phyloP scores from a whole-genome alignment of 2,797 vertebrate species.

The Dallia pectoralis region DNA sequence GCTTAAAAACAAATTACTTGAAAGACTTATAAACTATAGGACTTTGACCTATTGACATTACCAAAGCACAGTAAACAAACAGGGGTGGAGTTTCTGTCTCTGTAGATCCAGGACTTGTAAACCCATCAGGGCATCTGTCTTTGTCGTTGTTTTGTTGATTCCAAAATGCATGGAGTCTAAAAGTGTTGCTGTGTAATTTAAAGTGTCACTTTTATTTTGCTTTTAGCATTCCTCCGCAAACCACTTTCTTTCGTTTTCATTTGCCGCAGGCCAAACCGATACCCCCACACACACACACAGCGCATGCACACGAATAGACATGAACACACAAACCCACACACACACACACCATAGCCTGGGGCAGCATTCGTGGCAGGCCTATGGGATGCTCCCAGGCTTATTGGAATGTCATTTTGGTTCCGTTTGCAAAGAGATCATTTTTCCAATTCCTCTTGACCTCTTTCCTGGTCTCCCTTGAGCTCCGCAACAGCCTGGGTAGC shows the following conservation, averaged over 20 bases:
- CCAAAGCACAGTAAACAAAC: not conserved
- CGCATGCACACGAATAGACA: not conserved
- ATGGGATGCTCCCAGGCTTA: conserved; percentile 56
- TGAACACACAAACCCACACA: not conserved
- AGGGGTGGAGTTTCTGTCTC: not conserved
- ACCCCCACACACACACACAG: not conserved
- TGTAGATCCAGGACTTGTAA: not conserved
- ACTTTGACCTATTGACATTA: not conserved
- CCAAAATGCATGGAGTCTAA: conserved; percentile 10
- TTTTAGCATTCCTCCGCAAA: conserved; percentile 6
- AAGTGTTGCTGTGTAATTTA: conserved; percentile 12
- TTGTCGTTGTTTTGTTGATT: conserved; percentile 20
- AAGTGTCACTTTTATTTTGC: conserved; percentile 12
- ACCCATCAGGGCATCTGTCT: conserved; percentile 19
- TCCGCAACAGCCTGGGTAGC: conserved; percentile 47
- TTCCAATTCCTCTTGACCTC: conserved; percentile 59
- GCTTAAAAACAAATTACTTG: too few species aligned
- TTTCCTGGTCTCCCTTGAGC: conserved; percentile 40
- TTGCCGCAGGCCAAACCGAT: conserved; percentile 1
- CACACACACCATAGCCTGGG: conserved; percentile 23
- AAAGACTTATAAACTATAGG: not conserved
- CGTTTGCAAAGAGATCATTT: conserved; percentile 61
- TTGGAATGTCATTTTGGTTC: conserved; percentile 63
- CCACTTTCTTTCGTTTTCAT: conserved; percentile 10
- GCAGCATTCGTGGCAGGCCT: conserved; percentile 51